Base-by-base conservation (phyloP, 92 coral and sea anemone genomes). In the Diadumene lineata region DNA sequence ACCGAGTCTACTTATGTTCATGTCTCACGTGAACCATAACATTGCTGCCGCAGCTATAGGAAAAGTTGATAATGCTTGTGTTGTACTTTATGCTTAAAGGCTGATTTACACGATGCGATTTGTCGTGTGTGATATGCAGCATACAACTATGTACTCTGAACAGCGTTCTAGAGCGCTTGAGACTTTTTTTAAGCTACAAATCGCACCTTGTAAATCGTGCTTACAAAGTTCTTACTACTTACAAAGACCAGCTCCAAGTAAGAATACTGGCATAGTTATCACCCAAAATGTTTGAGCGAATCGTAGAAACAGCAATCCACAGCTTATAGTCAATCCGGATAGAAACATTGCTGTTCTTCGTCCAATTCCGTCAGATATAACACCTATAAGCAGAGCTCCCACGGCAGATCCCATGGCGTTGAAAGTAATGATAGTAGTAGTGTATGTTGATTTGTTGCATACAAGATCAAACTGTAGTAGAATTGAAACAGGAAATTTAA, bases 381-480 rank as follows among this genome's bases (percentile, higher is more conserved):
- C 38, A 16, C 86, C 81, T 9, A 74, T 3, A 23, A 56, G 6
- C 34, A 74, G 30, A 25, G 70, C 72, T 15, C 86, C 86, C 34
- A 74, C 43, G 18, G 73, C 18, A 65, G 68, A 56, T 25, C 86
- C 86, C 28, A 66, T 50, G 65, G 75, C 50, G 53, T 26, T 67
- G 32, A 81, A 7, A 0, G 86, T 66, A 1, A 78, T 34, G 0
- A 66, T 65, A 23, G 48, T 55, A 23, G 74, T 66, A 46, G 46
- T 70, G 43, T 56, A 68, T 29, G 72, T 55, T 10, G 81, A 74
- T 24, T 81, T 66, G 21, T 55, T 69, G 21, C 86, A 81, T 15
- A 81, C 81, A 34, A 81, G 81, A 32, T 81, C 81, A 67, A 73
- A 81, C 86, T 81, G 58, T 18, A 23, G n/a, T n/a, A n/a, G n/a